These are phyloP conservation scores for Athene cunicularia DNA, from an alignment of 2,113 vertebrate genomes.

Conservation along the genomic window DNA sequence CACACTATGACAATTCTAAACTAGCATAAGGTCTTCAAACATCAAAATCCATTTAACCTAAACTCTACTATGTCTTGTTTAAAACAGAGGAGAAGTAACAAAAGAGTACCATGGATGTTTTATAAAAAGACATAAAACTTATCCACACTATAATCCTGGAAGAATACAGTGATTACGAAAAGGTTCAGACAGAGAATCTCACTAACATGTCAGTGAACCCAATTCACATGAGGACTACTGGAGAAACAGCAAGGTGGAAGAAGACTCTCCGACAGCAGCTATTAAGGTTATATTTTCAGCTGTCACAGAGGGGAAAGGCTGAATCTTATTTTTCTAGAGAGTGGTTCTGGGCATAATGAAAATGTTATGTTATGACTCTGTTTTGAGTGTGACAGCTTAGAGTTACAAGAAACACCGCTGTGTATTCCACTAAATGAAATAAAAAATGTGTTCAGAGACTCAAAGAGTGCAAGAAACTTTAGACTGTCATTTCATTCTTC, in stretches of 20 bases:
- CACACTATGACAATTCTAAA: neutral
- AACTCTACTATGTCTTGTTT: neutral
- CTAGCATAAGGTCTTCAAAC: neutral
- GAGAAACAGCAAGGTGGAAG: neutral
- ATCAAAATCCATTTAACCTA: neutral
- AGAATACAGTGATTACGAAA: neutral
- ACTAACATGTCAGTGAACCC: neutral
- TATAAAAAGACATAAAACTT: neutral
- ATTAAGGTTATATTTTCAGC: constrained; percentile 11
- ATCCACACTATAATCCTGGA: neutral
- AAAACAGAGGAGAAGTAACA: neutral
- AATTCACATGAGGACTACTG: neutral
- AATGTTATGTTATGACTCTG: constrained; percentile 6
- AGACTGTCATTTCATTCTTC: neutral
- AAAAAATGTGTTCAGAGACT: neutral
- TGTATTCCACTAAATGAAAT: constrained; percentile 6
- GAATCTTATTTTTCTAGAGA: neutral
- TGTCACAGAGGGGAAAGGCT: neutral
- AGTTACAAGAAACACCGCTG: neutral
- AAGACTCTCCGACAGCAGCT: neutral
- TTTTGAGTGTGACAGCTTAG: constrained; percentile 10
- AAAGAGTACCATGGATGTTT: neutral
- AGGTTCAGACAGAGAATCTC: neutral
- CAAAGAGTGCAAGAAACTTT: neutral
- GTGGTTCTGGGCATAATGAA: neutral